Base-by-base conservation (phyloP, 2,797 vertebrate genomes). In the Myotis planiceps region DNA sequence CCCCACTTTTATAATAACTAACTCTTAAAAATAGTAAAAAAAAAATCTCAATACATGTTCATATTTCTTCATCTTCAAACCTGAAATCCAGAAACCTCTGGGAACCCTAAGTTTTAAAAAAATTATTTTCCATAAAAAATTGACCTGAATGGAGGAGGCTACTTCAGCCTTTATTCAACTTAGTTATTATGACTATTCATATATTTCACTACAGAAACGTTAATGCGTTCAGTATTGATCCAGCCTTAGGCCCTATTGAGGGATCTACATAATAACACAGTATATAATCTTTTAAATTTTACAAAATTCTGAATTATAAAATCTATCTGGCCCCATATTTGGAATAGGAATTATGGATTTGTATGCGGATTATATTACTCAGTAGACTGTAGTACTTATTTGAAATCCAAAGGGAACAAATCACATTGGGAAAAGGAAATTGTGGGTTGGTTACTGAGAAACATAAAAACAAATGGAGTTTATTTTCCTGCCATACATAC, bases 151-250 rank as follows among this genome's bases (percentile, higher is more conserved):
- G 23, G 14, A 80, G 37, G 29, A 85, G 42, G 12, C 8, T 90
- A 69, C 19, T 87, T 84, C 53, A 53, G 13, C 39, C 45, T 87
- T 90, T 53, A 81, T 72, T 69, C 69, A 79, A 66, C 18, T 15
- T 19, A 74, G 16, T 82, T 88, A 53, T 53, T 83, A 83, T 84
- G 83, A 94, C 92, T 88, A 96, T 88, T 96, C 74, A 82, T 55
- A 37, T 58, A 90, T 63, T 94, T 94, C 19, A 66, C 85, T 75
- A 42, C 7, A 88, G 55, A 96, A 87, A 82, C 55, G 53, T 90
- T 71, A 97, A 63, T 63, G 18, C 63, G 34, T 47, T 94, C 34
- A 90, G 3, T 68, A n/a, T 51, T 47, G 16, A 81, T 55, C n/a
- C 37, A 63, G 69, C 65, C 29, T 23, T 27, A 88, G 78, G 72